These are phyloP conservation scores for Prionace glauca DNA, from an alignment of 2,797 vertebrate species.

Conservation along the genomic window DNA sequence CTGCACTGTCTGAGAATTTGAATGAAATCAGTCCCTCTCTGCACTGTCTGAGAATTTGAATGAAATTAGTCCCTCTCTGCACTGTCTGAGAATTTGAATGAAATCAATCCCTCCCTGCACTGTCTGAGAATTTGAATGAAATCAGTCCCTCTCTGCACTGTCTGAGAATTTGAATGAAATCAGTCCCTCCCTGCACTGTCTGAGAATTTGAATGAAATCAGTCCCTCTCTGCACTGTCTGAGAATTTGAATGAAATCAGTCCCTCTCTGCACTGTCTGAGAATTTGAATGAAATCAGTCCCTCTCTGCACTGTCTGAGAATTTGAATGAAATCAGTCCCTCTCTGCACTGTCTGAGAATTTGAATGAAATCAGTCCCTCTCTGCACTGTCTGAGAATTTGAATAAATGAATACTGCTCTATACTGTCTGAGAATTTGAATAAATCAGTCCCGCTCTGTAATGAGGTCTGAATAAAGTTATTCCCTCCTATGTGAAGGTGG, in stretches of 20 bases:
- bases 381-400: not conserved
- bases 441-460: not conserved
- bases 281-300: not conserved
- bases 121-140: not conserved
- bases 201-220: not conserved
- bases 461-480: not conserved
- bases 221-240: no score
- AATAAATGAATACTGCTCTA: not conserved
- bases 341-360: not conserved
- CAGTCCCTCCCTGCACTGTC: not conserved
- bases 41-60: not conserved
- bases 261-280: not conserved
- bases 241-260: not conserved
- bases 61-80: not conserved
- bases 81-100: not conserved
- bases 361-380: not conserved
- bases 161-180: no score
- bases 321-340: not conserved
- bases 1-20: not conserved
- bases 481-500: not conserved
- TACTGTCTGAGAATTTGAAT: not conserved
- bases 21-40: not conserved
- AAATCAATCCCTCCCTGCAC: not conserved
- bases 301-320: not conserved
- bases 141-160: no score